Conservation (phyloP, 2,113 vertebrate species). For the Brienomyrus longianalis region DNA sequence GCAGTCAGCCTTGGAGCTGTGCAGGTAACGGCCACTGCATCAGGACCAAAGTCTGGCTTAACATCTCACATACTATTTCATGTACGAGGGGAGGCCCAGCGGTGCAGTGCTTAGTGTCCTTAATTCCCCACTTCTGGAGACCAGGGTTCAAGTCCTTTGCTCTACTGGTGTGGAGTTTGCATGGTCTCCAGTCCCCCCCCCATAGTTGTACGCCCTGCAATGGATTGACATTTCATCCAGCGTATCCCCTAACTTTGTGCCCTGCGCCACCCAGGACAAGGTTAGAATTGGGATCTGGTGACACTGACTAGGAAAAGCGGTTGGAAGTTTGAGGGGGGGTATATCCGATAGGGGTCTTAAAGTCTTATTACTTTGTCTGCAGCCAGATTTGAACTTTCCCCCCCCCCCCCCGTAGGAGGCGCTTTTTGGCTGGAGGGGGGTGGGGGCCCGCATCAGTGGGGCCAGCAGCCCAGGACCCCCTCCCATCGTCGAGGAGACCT, state of each 20-base stretch:
- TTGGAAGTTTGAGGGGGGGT: not conserved
- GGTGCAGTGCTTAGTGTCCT: not conserved
- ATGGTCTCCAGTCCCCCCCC: not conserved
- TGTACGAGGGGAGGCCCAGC: not conserved
- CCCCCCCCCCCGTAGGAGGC: slow-evolving; percentile 46
- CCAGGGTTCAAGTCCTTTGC: not conserved
- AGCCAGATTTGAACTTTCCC: not conserved
- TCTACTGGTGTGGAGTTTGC: not conserved
- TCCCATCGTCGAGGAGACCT: slow-evolving; percentile 37
- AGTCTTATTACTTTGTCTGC: not conserved
- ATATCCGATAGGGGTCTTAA: not conserved
- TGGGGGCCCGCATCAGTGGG: slow-evolving; percentile 25
- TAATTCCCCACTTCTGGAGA: not conserved
- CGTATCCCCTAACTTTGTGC: not conserved
- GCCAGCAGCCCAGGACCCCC: slow-evolving; percentile 37
- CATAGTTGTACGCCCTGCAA: not conserved
- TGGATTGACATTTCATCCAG: not conserved
- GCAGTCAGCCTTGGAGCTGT: slow-evolving; percentile 41
- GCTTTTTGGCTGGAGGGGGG: slow-evolving; percentile 44
- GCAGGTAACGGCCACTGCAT: slow-evolving; percentile 48
- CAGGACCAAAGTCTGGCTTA: not conserved
- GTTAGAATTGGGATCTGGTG: not conserved
- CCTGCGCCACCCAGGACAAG: not conserved
- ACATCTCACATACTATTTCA: not conserved
- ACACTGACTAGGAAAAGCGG: not conserved